phyloP scores from a whole-genome alignment of 2,113 vertebrate species.

The Fregetta grallaria region DNA sequence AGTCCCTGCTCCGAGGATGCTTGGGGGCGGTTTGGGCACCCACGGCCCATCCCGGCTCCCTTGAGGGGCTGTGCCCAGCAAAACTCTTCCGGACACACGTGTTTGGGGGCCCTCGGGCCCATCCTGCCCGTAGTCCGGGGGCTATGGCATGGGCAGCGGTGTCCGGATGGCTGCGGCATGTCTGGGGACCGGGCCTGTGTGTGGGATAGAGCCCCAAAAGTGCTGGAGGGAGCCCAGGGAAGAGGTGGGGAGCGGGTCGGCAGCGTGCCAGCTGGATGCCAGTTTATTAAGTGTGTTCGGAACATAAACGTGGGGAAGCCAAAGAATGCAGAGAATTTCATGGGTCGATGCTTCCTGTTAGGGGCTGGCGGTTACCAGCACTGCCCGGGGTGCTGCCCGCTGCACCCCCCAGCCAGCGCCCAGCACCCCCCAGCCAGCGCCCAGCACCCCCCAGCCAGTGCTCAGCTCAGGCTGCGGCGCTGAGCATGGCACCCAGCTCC shows the following conservation, averaged over 20 bases:
- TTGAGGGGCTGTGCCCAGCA: rapidly evolving
- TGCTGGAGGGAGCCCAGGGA: not conserved
- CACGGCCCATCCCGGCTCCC: not conserved
- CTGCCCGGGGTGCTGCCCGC: not conserved
- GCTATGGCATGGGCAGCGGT: rapidly evolving
- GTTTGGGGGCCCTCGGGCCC: rapidly evolving
- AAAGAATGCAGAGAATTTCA: constrained; percentile 43
- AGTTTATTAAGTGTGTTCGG: not conserved
- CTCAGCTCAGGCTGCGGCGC: rapidly evolving
- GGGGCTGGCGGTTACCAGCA: not conserved
- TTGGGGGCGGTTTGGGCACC: rapidly evolving
- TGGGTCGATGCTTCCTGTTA: not conserved
- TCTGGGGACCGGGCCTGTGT: rapidly evolving
- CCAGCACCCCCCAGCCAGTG: rapidly evolving
- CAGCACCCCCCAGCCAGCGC: rapidly evolving
- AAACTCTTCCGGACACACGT: rapidly evolving
- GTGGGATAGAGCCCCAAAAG: not conserved
- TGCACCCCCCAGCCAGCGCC: not conserved
- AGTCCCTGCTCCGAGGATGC: not conserved
- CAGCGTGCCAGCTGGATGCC: not conserved
- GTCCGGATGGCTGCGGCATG: rapidly evolving
- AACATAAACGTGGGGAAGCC: not conserved
- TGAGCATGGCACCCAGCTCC: not conserved
- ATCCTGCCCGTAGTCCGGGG: rapidly evolving
- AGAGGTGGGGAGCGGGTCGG: not conserved